Percentiles rank a stretch among this genome's conserved stretches.
phyloP scores from a whole-genome alignment of 2,113 vertebrate species.

The Leucosticte australis region DNA sequence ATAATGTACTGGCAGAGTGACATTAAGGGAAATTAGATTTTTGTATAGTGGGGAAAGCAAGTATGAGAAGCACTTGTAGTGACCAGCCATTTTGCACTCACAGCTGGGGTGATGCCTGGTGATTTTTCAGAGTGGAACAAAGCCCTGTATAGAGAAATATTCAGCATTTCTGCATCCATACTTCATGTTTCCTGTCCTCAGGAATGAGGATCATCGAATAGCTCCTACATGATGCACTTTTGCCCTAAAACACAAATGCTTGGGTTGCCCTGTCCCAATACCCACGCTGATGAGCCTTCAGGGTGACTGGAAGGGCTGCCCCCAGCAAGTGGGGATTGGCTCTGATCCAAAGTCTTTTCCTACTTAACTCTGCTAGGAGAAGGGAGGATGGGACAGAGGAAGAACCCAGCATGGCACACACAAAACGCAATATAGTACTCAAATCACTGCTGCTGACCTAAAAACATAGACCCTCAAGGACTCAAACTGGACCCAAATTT shows the following conservation, averaged over 20 bases:
- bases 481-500: not conserved
- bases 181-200: not conserved
- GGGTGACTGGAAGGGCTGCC: not conserved
- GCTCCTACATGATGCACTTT: not conserved
- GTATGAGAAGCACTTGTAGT: not conserved
- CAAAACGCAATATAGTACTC: not conserved
- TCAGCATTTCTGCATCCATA: not conserved
- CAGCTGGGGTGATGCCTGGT: not conserved
- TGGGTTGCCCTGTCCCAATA: rapidly evolving
- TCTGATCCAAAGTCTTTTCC: not conserved
- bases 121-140: not conserved
- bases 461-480: not conserved
- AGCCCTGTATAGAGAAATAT: not conserved
- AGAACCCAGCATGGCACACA: not conserved
- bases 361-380: rapidly evolving
- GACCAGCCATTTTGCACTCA: not conserved
- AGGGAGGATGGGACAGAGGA: not conserved
- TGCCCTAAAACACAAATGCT: not conserved
- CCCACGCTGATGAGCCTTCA: too few relatives aligned
- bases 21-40: conserved; percentile 5
- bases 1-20: not conserved
- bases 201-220: rapidly evolving
- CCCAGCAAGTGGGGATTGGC: too few relatives aligned
- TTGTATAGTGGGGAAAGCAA: not conserved
- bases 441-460: not conserved